Evolutionary conservation across 2,113 vertebrate genomes (phyloP).

Genomic region (Dolichotis patagonum): DNA sequence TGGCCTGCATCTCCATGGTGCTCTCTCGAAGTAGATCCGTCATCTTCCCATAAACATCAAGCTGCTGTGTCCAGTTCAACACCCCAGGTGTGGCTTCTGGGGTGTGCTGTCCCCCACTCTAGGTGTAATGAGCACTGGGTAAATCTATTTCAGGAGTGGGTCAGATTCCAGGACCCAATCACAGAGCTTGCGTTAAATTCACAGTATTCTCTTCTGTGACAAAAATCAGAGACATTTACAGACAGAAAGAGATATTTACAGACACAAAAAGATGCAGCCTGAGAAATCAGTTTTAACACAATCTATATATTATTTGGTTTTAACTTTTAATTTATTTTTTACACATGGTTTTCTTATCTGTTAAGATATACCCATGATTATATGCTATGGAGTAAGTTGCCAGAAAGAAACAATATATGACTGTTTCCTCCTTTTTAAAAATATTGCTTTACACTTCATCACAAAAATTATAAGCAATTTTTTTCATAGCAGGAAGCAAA

Average conservation of each 20-base stretch:
- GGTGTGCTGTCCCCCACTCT: neutral
- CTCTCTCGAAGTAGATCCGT: neutral
- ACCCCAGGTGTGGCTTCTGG: neutral
- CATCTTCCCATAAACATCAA: neutral
- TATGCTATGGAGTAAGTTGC: neutral
- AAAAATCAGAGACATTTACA: neutral
- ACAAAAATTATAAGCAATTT: constrained; percentile 40
- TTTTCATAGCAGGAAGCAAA: neutral
- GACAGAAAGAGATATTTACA: neutral
- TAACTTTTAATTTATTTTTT: neutral
- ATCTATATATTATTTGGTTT: neutral
- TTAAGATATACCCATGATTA: neutral
- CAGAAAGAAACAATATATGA: neutral
- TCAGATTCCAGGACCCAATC: neutral
- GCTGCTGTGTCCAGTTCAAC: fast-evolving
- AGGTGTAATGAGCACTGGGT: fast-evolving
- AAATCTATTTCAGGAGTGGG: neutral
- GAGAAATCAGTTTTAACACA: neutral
- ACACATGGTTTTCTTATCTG: neutral
- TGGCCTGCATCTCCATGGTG: neutral
- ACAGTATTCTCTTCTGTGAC: neutral
- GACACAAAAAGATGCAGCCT: neutral
- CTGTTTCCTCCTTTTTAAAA: neutral
- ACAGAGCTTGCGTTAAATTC: neutral
- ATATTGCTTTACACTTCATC: neutral